A percentile compares a stretch with the other conserved stretches of the same genome.
Evolutionary conservation across 2,888 invertebrate species (phyloP).

Genomic region (Ormyrus labotus): DNA sequence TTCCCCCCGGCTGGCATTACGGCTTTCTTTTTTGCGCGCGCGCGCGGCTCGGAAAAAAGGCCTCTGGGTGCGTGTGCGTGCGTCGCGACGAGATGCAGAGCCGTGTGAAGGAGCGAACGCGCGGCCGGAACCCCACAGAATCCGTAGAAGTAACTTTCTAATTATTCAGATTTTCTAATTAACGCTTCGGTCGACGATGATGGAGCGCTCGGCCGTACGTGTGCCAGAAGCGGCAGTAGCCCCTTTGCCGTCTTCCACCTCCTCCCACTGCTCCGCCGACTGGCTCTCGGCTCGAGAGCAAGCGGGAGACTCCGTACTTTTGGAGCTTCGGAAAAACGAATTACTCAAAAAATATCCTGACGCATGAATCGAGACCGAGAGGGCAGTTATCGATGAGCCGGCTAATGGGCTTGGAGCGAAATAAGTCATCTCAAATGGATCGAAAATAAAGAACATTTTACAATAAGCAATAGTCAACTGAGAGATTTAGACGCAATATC

Average conservation of each 20-base stretch:
- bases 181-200: constrained; percentile 72
- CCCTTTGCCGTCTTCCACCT: constrained; percentile 50
- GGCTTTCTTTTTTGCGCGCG: constrained; percentile 26
- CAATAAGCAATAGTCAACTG: not conserved
- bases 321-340: constrained; percentile 53
- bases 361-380: not conserved
- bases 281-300: constrained; percentile 48
- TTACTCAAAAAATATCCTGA: constrained; percentile 37
- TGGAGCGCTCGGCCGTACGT: constrained; percentile 64
- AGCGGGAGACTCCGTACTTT: constrained; percentile 38
- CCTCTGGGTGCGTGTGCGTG: constrained; percentile 17
- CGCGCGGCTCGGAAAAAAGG: constrained; percentile 33
- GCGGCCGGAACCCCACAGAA: constrained; percentile 57
- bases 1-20: constrained; percentile 33
- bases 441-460: not conserved
- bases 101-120: constrained; percentile 15
- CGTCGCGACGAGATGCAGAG: constrained; percentile 17
- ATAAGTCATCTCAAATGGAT: not conserved
- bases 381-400: constrained; percentile 45
- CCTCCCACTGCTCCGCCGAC: constrained; percentile 53
- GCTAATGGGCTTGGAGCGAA: constrained; percentile 27
- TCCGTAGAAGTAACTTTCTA: constrained; percentile 73
- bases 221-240: constrained; percentile 48
- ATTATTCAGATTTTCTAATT: constrained; percentile 75
- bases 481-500: constrained; percentile 2